Base-by-base conservation (phyloP, 2,888 invertebrate genomes). In the Drosophila peninsularis region DNA sequence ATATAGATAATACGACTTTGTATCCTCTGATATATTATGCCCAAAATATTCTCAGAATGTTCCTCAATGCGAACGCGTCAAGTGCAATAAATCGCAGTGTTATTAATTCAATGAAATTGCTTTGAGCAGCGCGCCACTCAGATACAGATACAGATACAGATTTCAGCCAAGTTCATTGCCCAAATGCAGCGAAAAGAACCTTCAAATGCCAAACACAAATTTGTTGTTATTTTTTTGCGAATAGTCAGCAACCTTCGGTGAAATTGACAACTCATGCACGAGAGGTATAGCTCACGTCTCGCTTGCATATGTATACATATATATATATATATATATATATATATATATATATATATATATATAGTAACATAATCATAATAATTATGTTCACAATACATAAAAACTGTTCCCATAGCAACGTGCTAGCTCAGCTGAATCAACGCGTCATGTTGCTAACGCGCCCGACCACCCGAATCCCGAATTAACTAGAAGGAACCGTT, bases 161-260 rank as follows among this genome's bases (percentile, higher is more conserved):
- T 53, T 55, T 37, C 41, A 66, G 56, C n/a, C 79, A 88, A 82
- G 89, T 88, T 86, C 89, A 88, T 80, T 88, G 87, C 47, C 80
- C 80, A 88, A 82, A 73, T 88, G 87, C 89, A 82, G 69, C 58
- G 41, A 36, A 42, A 41, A 39, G 52, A 74, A 66, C 81, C 81
- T 81, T 88, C 88, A 81, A 42, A 55, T 81, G 89, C 81, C 88
- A 69, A 78, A 71, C 52, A 71, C 44, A 50, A 36, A 75, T 64
- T 78, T 67, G 45, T 60, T 30, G 55, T 47, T 52, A n/a, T 50
- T 36, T 37, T 19, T 36, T 24, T 50, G 34, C 50, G 36, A 60
- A 71, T 67, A 55, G 63, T 65, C 69, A 37, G 52, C 76, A 88
- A 75, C 85, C 88, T 88, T 81, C 68, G 54, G 50, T 41, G 60